Evolutionary conservation across 1,140 invertebrate genomes (phyloP).

Genomic region (Eriosoma lanigerum): DNA sequence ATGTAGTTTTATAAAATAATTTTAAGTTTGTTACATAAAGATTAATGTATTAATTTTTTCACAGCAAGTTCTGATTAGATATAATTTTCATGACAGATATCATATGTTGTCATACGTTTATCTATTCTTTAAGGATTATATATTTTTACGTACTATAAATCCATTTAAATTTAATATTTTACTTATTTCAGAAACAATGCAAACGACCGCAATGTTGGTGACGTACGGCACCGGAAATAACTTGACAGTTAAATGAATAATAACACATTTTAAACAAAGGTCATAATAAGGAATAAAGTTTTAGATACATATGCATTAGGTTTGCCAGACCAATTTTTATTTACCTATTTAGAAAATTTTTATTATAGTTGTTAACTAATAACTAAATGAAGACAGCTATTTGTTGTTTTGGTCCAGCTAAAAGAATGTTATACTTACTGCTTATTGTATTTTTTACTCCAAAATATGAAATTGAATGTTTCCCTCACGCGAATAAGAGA

Average conservation of each 20-base stretch:
- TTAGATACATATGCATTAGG: slow-evolving; percentile 43
- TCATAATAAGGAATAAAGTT: slow-evolving; percentile 40
- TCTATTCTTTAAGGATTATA: neutral
- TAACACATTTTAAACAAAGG: slow-evolving; percentile 46
- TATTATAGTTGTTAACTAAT: slow-evolving; percentile 48
- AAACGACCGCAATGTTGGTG: slow-evolving; percentile 32
- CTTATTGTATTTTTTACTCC: slow-evolving; percentile 47
- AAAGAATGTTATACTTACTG: slow-evolving; percentile 46
- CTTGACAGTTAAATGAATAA: slow-evolving; percentile 43
- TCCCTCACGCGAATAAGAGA: neutral
- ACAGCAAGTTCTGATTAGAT: neutral
- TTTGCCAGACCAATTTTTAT: slow-evolving; percentile 51
- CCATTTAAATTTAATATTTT: slow-evolving; percentile 12
- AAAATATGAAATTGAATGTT: slow-evolving; percentile 16
- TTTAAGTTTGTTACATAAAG: neutral
- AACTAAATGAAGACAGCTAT: slow-evolving; percentile 40
- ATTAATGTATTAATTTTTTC: neutral
- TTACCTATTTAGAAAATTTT: slow-evolving; percentile 43
- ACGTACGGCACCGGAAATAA: slow-evolving; percentile 48
- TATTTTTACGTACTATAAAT: neutral
- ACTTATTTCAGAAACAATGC: slow-evolving; percentile 41
- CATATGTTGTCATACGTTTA: neutral
- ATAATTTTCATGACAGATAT: neutral
- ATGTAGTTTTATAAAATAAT: neutral
- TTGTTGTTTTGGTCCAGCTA: slow-evolving; percentile 37